Evolutionary conservation across 2,797 vertebrate genomes (phyloP).

Genomic region (Alcedo quadribrachys): DNA sequence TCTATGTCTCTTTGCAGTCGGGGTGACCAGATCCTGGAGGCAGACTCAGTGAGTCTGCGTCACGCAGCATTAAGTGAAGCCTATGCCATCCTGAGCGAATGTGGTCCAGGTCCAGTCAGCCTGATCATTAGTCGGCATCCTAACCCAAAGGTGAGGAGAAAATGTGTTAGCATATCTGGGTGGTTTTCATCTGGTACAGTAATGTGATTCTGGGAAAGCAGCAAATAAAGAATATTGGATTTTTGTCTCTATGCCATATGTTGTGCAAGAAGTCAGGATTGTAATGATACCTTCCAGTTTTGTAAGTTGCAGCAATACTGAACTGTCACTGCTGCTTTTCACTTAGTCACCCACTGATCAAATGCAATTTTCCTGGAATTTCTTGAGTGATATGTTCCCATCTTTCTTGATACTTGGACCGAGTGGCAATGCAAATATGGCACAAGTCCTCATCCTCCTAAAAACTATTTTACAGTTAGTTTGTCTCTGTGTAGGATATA

Average conservation of each 20-base stretch:
- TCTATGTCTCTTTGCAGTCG: conserved; percentile 79
- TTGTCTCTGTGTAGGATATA: neutral
- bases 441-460: neutral
- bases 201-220: neutral
- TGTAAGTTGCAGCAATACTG: neutral
- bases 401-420: neutral
- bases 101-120: conserved; percentile 91
- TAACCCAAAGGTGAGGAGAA: conserved; percentile 87
- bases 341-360: neutral
- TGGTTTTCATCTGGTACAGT: neutral
- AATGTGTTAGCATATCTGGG: neutral
- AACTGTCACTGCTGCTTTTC: neutral
- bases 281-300: neutral
- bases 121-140: conserved; percentile 95
- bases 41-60: conserved; percentile 91
- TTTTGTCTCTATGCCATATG: neutral
- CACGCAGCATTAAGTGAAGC: conserved; percentile 92
- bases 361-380: conserved; percentile 30
- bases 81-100: conserved; percentile 93
- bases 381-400: neutral
- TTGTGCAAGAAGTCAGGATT: neutral
- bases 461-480: neutral
- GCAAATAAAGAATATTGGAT: neutral
- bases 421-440: neutral
- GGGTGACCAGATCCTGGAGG: conserved; percentile 95